phyloP scores from a whole-genome alignment of 2,797 vertebrate species.

The Steatocranus sp. region DNA sequence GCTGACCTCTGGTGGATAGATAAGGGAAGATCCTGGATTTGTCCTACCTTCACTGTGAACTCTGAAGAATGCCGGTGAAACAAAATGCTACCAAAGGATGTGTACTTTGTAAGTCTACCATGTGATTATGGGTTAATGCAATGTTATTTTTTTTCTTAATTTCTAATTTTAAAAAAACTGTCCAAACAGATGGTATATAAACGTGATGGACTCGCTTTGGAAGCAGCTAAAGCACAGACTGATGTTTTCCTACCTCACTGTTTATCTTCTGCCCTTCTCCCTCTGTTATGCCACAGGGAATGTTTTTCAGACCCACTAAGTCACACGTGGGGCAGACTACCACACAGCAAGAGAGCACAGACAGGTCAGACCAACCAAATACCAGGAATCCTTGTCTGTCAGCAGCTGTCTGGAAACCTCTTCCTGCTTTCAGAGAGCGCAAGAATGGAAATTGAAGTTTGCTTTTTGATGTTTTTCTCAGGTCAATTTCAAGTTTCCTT shows the following conservation, averaged over 20 bases:
- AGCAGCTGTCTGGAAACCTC: constrained; percentile 67
- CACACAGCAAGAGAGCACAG: constrained; percentile 73
- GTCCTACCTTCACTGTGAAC: not conserved
- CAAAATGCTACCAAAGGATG: not conserved
- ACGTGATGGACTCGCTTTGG: not conserved
- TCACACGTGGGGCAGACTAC: constrained; percentile 65
- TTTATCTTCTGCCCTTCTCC: constrained; percentile 50
- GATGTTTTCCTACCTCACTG: constrained; percentile 53
- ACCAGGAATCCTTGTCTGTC: constrained; percentile 68
- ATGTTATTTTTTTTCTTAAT: not conserved
- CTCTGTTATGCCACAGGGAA: constrained; percentile 62
- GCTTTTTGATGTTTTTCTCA: constrained; percentile 56
- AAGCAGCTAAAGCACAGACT: constrained; percentile 19
- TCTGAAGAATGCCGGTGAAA: not conserved
- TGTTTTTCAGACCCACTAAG: constrained; percentile 66
- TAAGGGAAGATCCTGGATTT: constrained; percentile 12
- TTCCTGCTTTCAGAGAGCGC: constrained; percentile 51
- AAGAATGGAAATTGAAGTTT: constrained; percentile 56
- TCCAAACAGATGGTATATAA: not conserved
- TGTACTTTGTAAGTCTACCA: not conserved
- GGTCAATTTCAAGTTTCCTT: constrained; percentile 65
- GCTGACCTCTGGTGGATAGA: constrained; percentile 75
- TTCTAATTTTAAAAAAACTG: not conserved
- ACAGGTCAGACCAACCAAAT: constrained; percentile 71
- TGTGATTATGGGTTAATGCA: not conserved